phyloP scores from a whole-genome alignment of 2,888 invertebrate genomes.

The Branchellion lobata region DNA sequence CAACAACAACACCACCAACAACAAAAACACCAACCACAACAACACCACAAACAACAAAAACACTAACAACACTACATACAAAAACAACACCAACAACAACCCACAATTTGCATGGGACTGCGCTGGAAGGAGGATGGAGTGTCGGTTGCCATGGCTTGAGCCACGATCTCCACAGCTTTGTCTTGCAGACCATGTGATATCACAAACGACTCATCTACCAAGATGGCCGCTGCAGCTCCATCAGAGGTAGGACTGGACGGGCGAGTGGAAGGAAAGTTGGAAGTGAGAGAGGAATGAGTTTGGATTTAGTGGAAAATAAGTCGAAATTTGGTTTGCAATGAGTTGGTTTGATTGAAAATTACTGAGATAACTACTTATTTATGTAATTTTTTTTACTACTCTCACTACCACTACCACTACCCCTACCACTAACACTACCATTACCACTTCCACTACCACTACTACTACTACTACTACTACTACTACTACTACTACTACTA shows the following conservation, averaged over 20 bases:
- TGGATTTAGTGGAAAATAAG: too few species aligned
- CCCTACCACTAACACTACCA: too few species aligned
- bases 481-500: slow-evolving; percentile 14
- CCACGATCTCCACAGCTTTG: slow-evolving; percentile 90
- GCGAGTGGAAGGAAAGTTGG: background rate
- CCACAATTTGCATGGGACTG: slow-evolving; percentile 73
- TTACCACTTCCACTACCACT: too few species aligned
- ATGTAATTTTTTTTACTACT: too few species aligned
- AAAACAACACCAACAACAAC: slow-evolving; percentile 50
- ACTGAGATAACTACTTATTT: background rate
- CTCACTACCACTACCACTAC: too few species aligned
- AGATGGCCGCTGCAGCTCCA: slow-evolving; percentile 89
- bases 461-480: slow-evolving; percentile 14
- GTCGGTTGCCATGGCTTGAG: slow-evolving; percentile 95
- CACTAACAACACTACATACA: background rate
- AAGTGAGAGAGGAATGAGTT: background rate
- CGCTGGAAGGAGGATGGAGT: slow-evolving; percentile 79
- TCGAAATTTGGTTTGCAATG: too few species aligned
- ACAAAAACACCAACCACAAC: background rate
- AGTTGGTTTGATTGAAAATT: background rate
- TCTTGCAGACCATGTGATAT: slow-evolving; percentile 72
- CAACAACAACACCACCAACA: background rate
- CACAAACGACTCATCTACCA: slow-evolving; percentile 89
- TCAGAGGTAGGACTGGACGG: slow-evolving; percentile 81
- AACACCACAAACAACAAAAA: too few species aligned